Evolutionary conservation across 2,113 vertebrate genomes (phyloP), one percentile per base, ranked within the genome.

Genomic region (Salvator merianae): DNA sequence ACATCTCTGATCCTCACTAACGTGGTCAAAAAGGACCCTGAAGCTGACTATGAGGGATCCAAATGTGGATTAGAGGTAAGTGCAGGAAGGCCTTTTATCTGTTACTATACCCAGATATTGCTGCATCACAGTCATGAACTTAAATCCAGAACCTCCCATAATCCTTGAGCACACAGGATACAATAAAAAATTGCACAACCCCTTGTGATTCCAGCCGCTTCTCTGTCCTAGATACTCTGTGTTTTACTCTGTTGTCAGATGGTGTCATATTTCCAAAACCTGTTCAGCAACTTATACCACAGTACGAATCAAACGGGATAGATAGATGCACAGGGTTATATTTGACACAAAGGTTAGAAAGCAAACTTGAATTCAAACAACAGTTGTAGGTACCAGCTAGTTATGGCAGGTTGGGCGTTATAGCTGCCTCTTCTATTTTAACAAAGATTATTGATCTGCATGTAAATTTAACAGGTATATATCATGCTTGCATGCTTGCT

Each of bases 161-260:
- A 91, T 87, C 84, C 47, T 1, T 79, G 43, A 65, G 84, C 81
- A 40, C 79, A 83, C 77, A 87, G 90, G 73, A n/a, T 83, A 50
- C 22, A 70, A 77, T 91, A 91, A 91, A 73, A 88, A 88, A 87
- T 77, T 77, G 53, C 62, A 68, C 87, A 73, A 75, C 84, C 84
- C 91, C 86, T 30, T 59, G 72, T 53, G 84, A 91, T 89, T 75
- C 77, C 81, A 72, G 65, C 81, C 50, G 65, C 88, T 84, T 2
- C 7, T 77, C 79, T 70, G 28, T 36, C 87, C 68, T 70, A 63
- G 50, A 18, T 38, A 84, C 87, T 81, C 78, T 81, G 87, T 84
- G 83, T 90, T 91, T 92, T 90, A 87, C 86, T 59, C 86, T 59
- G 30, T 59, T 78, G 36, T 79, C 84, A 86, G 90, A 91, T 87